Evolutionary conservation across 2,888 invertebrate species (phyloP), one percentile per base, ranked within the genome.

Genomic region (Parnassius orleans): DNA sequence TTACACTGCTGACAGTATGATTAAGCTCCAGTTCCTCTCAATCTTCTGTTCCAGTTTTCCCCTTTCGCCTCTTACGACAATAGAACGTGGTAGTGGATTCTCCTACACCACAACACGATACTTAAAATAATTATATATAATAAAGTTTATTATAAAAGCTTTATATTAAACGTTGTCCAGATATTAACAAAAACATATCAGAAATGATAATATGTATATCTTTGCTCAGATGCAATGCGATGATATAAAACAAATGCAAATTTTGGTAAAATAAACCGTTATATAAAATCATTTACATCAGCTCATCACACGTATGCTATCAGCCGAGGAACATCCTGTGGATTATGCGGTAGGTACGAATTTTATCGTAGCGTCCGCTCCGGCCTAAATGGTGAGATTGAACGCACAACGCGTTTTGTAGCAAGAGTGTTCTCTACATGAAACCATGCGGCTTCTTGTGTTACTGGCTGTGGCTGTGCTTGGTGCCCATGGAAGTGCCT

Each of bases 241-340:
- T 19, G 15, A 19, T 33, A 33, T 33, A 33, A 7, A 33, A 46
- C 46, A 7, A 7, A n/a, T 46, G 10, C 46, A 11, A 53, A 14
- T 3, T 50, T 51, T 41, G 51, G 43, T 55, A 24, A 48, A 55
- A 60, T 42, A 44, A 55, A 55, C 12, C 41, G 33, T 12, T 33
- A 42, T 50, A n/a, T 61, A 51, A 51, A 57, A 52, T 52, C 15
- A 41, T n/a, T 15, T 15, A 43, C 42, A 42, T 46, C 19, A 46
- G 19, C 24, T 54, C 43, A 43, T 44, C 10, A 33, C 58, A 51
- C n/a, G 55, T 46, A 51, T 66, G 68, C 70, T 84, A 86, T 85
- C 85, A 75, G 48, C 9, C n/a, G 70, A 48, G 43, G 58, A 68
- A 73, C 83, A 76, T 86, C 86, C 86, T 84, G 83, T 69, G 84